Evolutionary conservation across 2,888 invertebrate species (phyloP), one percentile per base, ranked within the genome.

Genomic region (Archips crataeganus): DNA sequence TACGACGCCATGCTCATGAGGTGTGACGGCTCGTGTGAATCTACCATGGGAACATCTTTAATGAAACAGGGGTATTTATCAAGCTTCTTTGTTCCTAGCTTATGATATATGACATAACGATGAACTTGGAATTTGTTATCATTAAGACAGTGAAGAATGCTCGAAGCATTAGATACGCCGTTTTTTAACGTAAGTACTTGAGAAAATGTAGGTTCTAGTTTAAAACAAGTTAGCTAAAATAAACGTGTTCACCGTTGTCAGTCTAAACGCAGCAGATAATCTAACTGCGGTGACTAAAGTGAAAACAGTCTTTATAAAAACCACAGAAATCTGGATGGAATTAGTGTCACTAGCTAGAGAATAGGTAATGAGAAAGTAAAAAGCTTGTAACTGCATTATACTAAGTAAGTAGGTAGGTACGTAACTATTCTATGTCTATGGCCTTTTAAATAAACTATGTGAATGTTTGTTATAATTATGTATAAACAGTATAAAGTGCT

Each of bases 11-110:
- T 90, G 90, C 84, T 87, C 90, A 90, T 82, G 77, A 89, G 88
- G 89, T 90, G 91, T 92, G 90, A 92, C 92, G 90, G 76, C 80
- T 78, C 92, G 92, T 93, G 93, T 90, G 93, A 93, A 93, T 81
- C 75, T 75, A 76, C 87, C 90, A 91, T 93, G 93, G 92, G 93
- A 93, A 90, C 85, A 74, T 82, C 75, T 77, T 76, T 70, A 74
- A 72, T 71, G 84, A 84, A 77, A 75, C 64, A 59, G 42, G 75
- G 76, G 75, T 75, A 78, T 78, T 81, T 78, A 77, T 78, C 79
- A 76, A 76, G 78, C 71, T 81, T 68, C 63, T 68, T 68, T 65
- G 74, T 74, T 60, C 51, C 69, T 4, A 65, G 65, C 51, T 69
- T 74, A 64, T 60, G 63, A 45, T 69, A 45, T 69, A 74, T 69